Percentiles rank a stretch among this genome's conserved stretches.
These are phyloP conservation scores for Xylota segnis DNA, from an alignment of 2,888 invertebrate genomes.

Conservation along the genomic window DNA sequence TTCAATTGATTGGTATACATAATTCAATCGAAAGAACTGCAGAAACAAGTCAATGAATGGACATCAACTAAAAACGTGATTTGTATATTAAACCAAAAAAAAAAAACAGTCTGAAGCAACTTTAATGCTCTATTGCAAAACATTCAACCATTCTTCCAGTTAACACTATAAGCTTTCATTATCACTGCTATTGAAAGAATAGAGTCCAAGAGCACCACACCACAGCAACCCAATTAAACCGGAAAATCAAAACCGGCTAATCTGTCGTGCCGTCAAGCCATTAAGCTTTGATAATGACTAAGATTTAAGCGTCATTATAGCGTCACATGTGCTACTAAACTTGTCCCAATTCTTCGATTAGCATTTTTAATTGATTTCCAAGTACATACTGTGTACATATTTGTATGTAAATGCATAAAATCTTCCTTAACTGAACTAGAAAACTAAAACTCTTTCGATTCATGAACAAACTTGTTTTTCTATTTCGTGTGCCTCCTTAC, in stretches of 20 bases:
- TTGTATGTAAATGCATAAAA: neutral
- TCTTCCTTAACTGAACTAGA: neutral
- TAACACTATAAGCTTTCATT: neutral
- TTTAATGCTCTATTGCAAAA: constrained; percentile 14
- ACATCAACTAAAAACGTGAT: constrained; percentile 38
- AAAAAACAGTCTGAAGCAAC: constrained; percentile 25
- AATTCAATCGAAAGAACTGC: constrained; percentile 1
- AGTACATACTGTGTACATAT: too few species aligned
- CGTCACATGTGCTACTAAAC: neutral
- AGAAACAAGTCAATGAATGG: constrained; percentile 28
- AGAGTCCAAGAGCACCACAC: neutral
- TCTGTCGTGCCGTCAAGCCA: neutral
- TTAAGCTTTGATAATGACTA: constrained; percentile 27
- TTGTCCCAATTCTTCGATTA: neutral
- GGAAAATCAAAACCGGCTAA: constrained; percentile 2
- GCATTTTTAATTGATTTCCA: neutral
- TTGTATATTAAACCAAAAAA: constrained; percentile 4
- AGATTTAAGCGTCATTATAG: constrained; percentile 1
- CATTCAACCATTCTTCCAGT: neutral
- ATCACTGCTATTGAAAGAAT: neutral
- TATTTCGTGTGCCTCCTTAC: neutral
- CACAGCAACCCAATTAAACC: neutral
- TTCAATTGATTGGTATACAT: constrained; percentile 1
- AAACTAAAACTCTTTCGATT: neutral
- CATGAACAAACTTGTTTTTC: neutral